Evolutionary conservation across 2,113 vertebrate genomes (phyloP).

Genomic region (Ondatra zibethicus): DNA sequence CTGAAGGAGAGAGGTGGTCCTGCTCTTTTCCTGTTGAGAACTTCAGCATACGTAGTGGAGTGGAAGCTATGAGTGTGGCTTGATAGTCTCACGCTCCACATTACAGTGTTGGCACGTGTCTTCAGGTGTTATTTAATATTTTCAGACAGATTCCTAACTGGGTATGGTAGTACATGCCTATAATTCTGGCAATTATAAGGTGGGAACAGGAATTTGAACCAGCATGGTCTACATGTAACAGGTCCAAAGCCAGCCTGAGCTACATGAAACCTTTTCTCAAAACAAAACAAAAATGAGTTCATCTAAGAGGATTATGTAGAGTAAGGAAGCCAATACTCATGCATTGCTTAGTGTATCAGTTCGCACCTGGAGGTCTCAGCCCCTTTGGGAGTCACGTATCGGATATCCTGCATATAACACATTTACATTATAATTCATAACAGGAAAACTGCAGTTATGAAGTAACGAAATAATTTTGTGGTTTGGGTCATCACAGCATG

Average conservation of each 20-base stretch:
- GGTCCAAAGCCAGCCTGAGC: not conserved
- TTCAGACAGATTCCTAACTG: not conserved
- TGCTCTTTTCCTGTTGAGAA: not conserved
- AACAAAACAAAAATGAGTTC: not conserved
- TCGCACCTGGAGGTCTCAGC: not conserved
- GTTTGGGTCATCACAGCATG: not conserved
- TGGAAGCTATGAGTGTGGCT: not conserved
- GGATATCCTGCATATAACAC: not conserved
- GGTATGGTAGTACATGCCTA: not conserved
- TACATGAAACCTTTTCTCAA: not conserved
- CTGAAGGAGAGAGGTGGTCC: not conserved
- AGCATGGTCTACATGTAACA: not conserved
- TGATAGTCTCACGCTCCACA: not conserved
- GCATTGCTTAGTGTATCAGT: not conserved
- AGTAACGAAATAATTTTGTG: not conserved
- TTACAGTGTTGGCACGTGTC: not conserved
- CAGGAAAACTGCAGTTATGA: not conserved
- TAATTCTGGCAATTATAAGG: no score
- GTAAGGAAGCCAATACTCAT: not conserved
- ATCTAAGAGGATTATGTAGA: not conserved
- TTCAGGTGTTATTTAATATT: not conserved
- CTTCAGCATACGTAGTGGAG: not conserved
- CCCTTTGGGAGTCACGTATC: not conserved
- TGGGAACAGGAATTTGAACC: not conserved
- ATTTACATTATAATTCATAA: not conserved